phyloP scores from a whole-genome alignment of 2,888 invertebrate genomes.

The Cactoblastis cactorum region DNA sequence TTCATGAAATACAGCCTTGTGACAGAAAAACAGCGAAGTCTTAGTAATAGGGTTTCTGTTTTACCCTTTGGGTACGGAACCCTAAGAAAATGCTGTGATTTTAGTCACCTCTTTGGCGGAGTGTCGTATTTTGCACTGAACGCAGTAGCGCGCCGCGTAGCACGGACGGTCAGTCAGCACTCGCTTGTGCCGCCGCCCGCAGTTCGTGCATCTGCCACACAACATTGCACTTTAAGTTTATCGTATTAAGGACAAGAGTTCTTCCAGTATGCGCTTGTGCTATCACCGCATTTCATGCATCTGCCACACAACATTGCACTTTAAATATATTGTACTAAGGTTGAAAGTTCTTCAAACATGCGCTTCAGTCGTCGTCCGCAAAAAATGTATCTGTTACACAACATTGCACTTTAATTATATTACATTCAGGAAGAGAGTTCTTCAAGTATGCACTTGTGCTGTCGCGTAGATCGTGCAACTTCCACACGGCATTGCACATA shows the following conservation, averaged over 20 bases:
- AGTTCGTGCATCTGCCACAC: slow-evolving; percentile 90
- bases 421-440: too few species aligned
- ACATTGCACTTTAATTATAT: not conserved
- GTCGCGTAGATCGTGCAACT: too few species aligned
- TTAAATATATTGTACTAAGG: too few species aligned
- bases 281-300: slow-evolving; percentile 95
- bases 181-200: slow-evolving; percentile 93
- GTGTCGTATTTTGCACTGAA: slow-evolving; percentile 93
- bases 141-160: slow-evolving; percentile 95
- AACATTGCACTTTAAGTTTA: not conserved
- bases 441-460: too few species aligned
- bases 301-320: slow-evolving; percentile 49
- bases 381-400: slow-evolving; percentile 88
- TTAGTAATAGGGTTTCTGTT: too few species aligned
- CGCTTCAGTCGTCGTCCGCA: slow-evolving; percentile 94
- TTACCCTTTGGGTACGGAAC: too few species aligned
- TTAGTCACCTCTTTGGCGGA: slow-evolving; percentile 88
- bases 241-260: too few species aligned
- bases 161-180: slow-evolving; percentile 91
- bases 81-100: too few species aligned
- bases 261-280: slow-evolving; percentile 91
- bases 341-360: slow-evolving; percentile 78
- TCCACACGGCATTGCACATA: too few species aligned
- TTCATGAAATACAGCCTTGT: too few species aligned
- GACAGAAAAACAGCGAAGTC: too few species aligned